Conservation (phyloP, 2,797 vertebrate species). For the Semotilus atromaculatus region DNA sequence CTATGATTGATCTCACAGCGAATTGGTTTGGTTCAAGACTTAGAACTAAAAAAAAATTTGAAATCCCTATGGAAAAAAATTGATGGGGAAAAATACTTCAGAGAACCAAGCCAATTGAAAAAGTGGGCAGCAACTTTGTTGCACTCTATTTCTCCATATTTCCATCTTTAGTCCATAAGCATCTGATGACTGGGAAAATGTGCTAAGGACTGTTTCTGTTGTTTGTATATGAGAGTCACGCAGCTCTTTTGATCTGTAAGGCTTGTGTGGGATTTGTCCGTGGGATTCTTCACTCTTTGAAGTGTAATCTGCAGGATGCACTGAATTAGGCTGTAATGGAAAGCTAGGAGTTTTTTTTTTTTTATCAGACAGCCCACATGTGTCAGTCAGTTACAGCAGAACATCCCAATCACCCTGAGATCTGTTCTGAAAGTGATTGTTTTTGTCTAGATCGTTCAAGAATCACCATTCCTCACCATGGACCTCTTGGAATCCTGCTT, state of each 20-base stretch:
- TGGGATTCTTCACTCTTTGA: constrained; percentile 50
- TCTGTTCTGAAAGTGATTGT: constrained; percentile 37
- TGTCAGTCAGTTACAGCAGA: background rate
- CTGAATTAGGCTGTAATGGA: constrained; percentile 38
- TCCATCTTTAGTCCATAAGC: background rate
- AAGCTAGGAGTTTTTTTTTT: constrained; percentile 20
- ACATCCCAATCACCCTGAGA: constrained; percentile 4
- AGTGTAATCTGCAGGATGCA: constrained; percentile 43
- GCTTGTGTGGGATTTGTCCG: constrained; percentile 44
- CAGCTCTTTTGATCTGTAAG: constrained; percentile 40
- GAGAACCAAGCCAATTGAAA: background rate
- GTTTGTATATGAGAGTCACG: constrained; percentile 28
- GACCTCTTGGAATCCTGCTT: constrained; percentile 99
- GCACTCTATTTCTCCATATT: background rate
- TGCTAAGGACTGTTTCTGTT: constrained; percentile 8
- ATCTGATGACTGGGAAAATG: constrained; percentile 17
- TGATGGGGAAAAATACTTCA: background rate
- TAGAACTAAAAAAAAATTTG: background rate
- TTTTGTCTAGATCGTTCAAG: constrained; percentile 93
- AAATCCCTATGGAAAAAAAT: background rate
- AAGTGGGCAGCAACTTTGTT: background rate
- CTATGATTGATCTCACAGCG: background rate
- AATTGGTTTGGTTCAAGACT: background rate
- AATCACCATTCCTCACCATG: constrained; percentile 99
- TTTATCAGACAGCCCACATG: background rate